phyloP scores from a whole-genome alignment of 2,113 vertebrate genomes.

The Elanus axillaris region DNA sequence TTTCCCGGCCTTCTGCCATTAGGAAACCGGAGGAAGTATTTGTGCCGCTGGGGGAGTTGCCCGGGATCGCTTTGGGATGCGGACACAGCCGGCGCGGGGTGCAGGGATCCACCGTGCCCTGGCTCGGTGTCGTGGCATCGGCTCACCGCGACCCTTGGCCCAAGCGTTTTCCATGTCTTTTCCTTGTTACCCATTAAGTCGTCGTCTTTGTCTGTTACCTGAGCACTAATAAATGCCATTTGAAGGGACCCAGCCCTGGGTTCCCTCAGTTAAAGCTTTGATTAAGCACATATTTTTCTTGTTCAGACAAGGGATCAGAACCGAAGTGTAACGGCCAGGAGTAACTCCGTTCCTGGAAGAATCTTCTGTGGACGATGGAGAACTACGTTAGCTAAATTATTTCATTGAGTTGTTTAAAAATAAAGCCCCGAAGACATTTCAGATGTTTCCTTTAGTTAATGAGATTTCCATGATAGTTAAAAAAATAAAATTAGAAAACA shows the following conservation, averaged over 20 bases:
- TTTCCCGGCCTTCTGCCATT: not conserved
- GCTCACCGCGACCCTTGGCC: not conserved
- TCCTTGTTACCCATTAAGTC: not conserved
- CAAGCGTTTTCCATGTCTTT: not conserved
- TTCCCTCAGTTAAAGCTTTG: not conserved
- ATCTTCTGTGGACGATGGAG: not conserved
- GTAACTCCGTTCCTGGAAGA: not conserved
- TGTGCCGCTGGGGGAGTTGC: not conserved
- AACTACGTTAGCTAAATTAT: not conserved
- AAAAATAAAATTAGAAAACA: constrained; percentile 41
- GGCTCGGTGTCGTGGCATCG: accelerated
- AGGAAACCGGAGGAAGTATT: not conserved
- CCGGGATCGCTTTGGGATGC: not conserved
- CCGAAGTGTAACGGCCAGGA: accelerated
- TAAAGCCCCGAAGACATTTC: not conserved
- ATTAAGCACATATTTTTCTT: not conserved
- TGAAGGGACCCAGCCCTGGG: not conserved
- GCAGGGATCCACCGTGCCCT: accelerated
- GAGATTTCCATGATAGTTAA: constrained; percentile 45
- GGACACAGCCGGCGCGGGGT: no score
- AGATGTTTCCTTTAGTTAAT: constrained; percentile 55
- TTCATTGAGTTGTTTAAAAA: not conserved
- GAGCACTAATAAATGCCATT: not conserved
- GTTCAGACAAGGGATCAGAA: not conserved
- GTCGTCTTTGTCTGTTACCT: not conserved